Conservation (phyloP, 1,140 invertebrate genomes). For the Pemphigus obesinymphae region DNA sequence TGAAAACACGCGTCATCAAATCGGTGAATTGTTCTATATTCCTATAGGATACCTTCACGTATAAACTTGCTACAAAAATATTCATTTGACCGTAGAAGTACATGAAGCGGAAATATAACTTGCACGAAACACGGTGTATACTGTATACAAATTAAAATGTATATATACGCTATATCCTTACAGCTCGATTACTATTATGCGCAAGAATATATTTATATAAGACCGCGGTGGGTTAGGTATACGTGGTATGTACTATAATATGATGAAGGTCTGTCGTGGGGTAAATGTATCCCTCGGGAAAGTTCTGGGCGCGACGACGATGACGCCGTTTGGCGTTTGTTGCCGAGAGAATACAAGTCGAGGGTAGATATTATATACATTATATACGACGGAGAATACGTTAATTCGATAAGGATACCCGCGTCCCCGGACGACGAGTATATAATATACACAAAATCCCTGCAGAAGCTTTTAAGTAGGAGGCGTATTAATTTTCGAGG, state of each 20-base stretch:
- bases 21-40: no score
- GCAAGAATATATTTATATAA: background rate
- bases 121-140: no score
- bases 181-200: background rate
- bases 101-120: no score
- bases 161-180: background rate
- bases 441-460: no score
- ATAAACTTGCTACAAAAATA: no score
- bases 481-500: background rate
- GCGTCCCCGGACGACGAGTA: background rate
- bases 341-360: background rate
- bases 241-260: background rate
- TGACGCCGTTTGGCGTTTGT: conserved; percentile 5
- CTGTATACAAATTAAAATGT: background rate
- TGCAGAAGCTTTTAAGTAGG: conserved; percentile 1
- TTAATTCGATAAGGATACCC: conserved; percentile 27
- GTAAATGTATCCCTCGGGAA: conserved; percentile 2
- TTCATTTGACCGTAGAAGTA: no score
- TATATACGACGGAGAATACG: background rate
- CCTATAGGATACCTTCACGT: no score
- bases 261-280: no score
- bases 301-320: background rate
- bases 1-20: no score
- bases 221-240: background rate
- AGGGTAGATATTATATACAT: background rate